Base-by-base conservation (phyloP, 1,140 invertebrate genomes). In the Megalopta genalis region DNA sequence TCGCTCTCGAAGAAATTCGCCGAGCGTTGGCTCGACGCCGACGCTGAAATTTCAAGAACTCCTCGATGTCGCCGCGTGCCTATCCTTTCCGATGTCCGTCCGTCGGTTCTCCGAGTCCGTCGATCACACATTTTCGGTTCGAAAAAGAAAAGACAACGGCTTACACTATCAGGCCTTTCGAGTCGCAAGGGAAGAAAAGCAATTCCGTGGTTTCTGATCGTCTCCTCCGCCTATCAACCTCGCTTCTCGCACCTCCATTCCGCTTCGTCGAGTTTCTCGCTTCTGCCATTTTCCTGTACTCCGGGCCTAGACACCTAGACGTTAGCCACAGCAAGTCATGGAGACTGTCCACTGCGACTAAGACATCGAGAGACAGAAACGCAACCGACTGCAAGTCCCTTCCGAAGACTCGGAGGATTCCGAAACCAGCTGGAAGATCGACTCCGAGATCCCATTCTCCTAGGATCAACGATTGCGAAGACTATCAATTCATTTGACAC, bases 221-320 rank as follows among this genome's bases (percentile, higher is more conserved):
- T 14, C 70, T 79, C 39, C 81, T 76, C 4, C 54, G 76, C 52
- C 76, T 83, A 67, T 68, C 7, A 49, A 64, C 69, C 80, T 69
- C 59, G 64, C 81, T 76, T 65, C 80, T 74, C 60, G 77, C 70
- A 66, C 69, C 57, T 80, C 46, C 66, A 23, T 73, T 62, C 68
- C 67, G 67, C 67, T 83, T 81, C 21, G 39, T 68, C 37, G 46
- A 62, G 59, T 77, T 59, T 23, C 49, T 76, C 72, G 66, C 75
- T 86, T 84, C 75, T 79, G 32, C 71, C 62, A 68, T 39, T 74
- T 77, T 82, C 64, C 82, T 32, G 37, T 60, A 69, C 62, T 71
- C 76, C 39, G 63, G 46, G 68, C 83, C 70, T 82, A 81, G 60
- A 81, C 79, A 77, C 74, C 84, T 77, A 85, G 83, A 85, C 79